These are phyloP conservation scores for Seira ritae DNA, from an alignment of 2,888 invertebrate genomes.

Conservation along the genomic window DNA sequence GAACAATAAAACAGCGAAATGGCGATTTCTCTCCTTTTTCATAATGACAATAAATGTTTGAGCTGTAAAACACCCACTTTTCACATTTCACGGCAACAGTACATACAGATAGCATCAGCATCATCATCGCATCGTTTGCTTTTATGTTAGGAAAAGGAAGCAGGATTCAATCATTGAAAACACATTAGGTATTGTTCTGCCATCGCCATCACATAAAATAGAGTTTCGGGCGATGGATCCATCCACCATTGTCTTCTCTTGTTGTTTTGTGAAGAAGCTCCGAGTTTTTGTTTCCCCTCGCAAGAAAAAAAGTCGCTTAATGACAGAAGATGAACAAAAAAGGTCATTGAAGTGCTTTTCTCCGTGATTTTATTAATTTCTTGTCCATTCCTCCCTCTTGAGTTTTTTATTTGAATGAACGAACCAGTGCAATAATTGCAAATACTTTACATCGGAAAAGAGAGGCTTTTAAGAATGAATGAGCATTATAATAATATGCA, in stretches of 20 bases:
- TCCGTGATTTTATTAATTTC: conserved; percentile 36
- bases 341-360: conserved; percentile 44
- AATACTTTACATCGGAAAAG: not conserved
- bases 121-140: not conserved
- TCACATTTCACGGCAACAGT: not conserved
- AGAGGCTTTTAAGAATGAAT: too few relatives aligned
- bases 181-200: conserved; percentile 30
- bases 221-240: conserved; percentile 19
- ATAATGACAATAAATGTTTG: not conserved
- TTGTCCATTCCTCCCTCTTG: not conserved
- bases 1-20: not conserved
- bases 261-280: not conserved
- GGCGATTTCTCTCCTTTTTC: not conserved
- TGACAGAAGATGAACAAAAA: conserved; percentile 48
- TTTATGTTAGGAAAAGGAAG: not conserved
- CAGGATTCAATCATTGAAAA: conserved; percentile 29
- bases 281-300: too few relatives aligned
- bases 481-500: not conserved
- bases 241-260: conserved; percentile 34
- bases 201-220: conserved; percentile 22
- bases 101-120: not conserved
- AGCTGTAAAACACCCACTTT: not conserved
- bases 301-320: conserved; percentile 28
- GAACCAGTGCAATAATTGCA: not conserved
- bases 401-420: not conserved